Percentiles rank a stretch among this genome's conserved stretches.
phyloP scores from a whole-genome alignment of 2,888 invertebrate species.

The Drosophila formosana region DNA sequence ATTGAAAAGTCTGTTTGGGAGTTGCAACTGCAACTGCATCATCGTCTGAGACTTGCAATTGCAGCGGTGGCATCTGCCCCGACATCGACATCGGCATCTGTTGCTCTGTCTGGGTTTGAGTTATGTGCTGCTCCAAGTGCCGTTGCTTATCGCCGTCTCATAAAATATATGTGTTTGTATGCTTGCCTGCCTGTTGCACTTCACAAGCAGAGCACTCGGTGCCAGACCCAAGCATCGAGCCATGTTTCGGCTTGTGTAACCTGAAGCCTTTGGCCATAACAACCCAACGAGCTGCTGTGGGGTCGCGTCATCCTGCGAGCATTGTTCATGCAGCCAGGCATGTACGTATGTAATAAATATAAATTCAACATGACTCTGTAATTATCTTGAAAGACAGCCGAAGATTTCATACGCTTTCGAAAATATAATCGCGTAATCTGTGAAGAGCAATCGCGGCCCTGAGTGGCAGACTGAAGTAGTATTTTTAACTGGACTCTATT shows the following conservation, averaged over 20 bases:
- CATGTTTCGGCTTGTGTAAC: slow-evolving; percentile 58
- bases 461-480: too few species aligned
- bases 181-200: slow-evolving; percentile 27
- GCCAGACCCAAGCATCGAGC: slow-evolving; percentile 20
- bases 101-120: slow-evolving; percentile 35
- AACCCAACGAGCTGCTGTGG: slow-evolving; percentile 49
- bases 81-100: slow-evolving; percentile 5
- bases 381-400: not conserved
- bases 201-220: slow-evolving; percentile 17
- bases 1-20: slow-evolving; percentile 27
- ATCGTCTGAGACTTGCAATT: slow-evolving; percentile 14
- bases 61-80: slow-evolving; percentile 4
- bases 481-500: too few species aligned
- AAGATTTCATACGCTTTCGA: not conserved
- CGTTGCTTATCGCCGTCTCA: slow-evolving; percentile 62
- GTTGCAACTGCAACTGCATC: slow-evolving; percentile 8
- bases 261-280: slow-evolving; percentile 69
- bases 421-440: too few species aligned
- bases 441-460: too few species aligned
- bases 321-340: slow-evolving; percentile 12
- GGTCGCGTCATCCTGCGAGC: slow-evolving; percentile 19
- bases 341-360: slow-evolving; percentile 26
- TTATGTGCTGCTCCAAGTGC: slow-evolving; percentile 53
- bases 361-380: slow-evolving; percentile 2
- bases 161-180: slow-evolving; percentile 44